A percentile compares a stretch with the other conserved stretches of the same genome.
Evolutionary conservation across 2,888 invertebrate species (phyloP).

Genomic region (Liodrosophila aerea): DNA sequence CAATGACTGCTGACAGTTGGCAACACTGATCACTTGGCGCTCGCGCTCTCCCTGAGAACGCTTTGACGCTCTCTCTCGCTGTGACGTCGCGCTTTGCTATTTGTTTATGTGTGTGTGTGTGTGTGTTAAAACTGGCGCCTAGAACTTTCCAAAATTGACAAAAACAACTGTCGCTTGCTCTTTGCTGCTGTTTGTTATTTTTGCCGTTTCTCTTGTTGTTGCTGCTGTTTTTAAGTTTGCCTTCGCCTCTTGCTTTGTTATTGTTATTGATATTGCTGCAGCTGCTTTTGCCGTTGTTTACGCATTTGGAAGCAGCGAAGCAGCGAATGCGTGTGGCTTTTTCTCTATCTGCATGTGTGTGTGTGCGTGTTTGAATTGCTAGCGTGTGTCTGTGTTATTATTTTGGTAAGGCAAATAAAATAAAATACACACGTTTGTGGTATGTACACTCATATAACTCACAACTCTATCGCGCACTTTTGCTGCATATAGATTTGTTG

Average conservation of each 20-base stretch:
- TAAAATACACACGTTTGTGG: conserved; percentile 37
- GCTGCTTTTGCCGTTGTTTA: conserved; percentile 69
- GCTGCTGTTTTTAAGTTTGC: conserved; percentile 52
- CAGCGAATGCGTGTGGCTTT: conserved; percentile 1
- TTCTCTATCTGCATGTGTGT: conserved; percentile 9
- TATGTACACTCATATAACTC: conserved; percentile 10
- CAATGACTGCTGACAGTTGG: too few species aligned
- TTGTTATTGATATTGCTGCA: conserved; percentile 64
- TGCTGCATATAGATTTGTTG: too few species aligned
- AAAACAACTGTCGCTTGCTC: conserved; percentile 34
- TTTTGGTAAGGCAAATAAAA: conserved; percentile 78
- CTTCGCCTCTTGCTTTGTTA: conserved; percentile 23
- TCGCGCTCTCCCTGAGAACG: neutral
- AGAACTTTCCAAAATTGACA: conserved; percentile 66
- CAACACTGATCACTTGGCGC: neutral
- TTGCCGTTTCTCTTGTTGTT: conserved; percentile 21
- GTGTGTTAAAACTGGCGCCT: conserved; percentile 49
- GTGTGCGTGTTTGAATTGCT: conserved; percentile 50
- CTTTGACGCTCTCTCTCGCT: conserved; percentile 24
- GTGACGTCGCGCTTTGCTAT: neutral
- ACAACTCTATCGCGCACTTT: too few species aligned
- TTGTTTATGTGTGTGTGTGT: conserved; percentile 4
- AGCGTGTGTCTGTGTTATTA: conserved; percentile 62
- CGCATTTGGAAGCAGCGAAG: conserved; percentile 51
- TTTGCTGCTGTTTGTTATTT: conserved; percentile 28